Conservation (phyloP, 2,113 vertebrate species). For the Chionis minor region DNA sequence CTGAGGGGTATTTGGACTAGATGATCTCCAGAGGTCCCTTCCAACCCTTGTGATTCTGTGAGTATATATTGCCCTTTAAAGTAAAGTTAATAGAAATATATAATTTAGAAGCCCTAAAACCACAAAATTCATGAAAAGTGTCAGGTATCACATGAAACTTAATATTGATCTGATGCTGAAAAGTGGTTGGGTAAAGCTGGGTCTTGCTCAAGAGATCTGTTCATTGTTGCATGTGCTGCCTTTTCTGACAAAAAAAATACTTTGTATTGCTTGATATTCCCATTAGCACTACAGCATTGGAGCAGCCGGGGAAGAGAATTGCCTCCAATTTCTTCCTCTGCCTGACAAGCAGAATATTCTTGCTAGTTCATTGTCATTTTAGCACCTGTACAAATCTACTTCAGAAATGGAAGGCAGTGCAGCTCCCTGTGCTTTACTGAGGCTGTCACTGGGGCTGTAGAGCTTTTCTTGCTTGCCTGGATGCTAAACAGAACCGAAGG, state of each 20-base stretch:
- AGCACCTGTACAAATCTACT: background rate
- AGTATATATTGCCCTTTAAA: background rate
- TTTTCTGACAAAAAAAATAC: background rate
- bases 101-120: background rate
- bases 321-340: background rate
- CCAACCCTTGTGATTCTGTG: too few species aligned
- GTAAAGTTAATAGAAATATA: background rate
- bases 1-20: background rate
- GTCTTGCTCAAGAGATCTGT: background rate
- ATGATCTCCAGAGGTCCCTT: too few species aligned
- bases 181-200: background rate
- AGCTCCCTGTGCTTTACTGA: background rate
- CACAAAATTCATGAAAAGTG: background rate
- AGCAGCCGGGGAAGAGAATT: background rate
- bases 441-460: background rate
- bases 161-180: background rate
- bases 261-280: background rate
- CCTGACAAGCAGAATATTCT: background rate
- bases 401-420: background rate
- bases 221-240: background rate
- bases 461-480: background rate
- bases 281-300: background rate
- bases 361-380: background rate
- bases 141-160: background rate
- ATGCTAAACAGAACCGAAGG: background rate